A percentile compares a stretch with the other conserved stretches of the same genome.
These are phyloP conservation scores for Atrichornis clamosus DNA, from an alignment of 2,113 vertebrate genomes.

Conservation along the genomic window DNA sequence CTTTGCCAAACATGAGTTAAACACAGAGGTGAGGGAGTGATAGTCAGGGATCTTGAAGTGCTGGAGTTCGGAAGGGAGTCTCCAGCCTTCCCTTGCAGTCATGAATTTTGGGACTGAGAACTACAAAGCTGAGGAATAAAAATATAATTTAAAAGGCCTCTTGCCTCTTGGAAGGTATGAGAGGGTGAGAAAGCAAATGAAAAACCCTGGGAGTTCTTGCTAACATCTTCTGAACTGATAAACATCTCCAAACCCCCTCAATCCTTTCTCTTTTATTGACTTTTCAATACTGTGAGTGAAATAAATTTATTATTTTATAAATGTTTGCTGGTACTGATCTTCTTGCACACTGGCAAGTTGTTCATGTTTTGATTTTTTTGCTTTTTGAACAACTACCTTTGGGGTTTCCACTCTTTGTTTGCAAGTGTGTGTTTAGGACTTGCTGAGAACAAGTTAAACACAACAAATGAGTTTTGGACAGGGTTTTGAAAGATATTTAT, in stretches of 20 bases:
- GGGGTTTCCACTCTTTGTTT: constrained; percentile 35
- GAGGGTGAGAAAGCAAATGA: neutral
- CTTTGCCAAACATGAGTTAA: constrained; percentile 14
- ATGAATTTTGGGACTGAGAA: neutral
- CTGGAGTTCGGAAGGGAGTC: neutral
- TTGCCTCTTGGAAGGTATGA: neutral
- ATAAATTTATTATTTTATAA: neutral
- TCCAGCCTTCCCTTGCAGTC: neutral
- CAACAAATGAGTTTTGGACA: constrained; percentile 29
- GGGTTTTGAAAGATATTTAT: constrained; percentile 17
- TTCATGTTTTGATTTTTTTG: neutral
- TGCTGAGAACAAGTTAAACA: constrained; percentile 39
- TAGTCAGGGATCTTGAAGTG: neutral
- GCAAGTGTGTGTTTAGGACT: neutral
- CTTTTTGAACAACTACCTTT: neutral
- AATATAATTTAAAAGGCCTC: neutral
- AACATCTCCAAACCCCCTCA: neutral
- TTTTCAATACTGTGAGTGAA: neutral
- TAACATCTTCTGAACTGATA: neutral
- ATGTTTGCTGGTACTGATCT: neutral
- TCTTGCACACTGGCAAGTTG: neutral
- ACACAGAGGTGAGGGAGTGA: neutral
- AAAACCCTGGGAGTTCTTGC: neutral
- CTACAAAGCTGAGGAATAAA: neutral
- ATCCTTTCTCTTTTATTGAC: neutral